These are phyloP conservation scores for Columba guinea DNA, from an alignment of 2,797 vertebrate genomes.

Conservation along the genomic window DNA sequence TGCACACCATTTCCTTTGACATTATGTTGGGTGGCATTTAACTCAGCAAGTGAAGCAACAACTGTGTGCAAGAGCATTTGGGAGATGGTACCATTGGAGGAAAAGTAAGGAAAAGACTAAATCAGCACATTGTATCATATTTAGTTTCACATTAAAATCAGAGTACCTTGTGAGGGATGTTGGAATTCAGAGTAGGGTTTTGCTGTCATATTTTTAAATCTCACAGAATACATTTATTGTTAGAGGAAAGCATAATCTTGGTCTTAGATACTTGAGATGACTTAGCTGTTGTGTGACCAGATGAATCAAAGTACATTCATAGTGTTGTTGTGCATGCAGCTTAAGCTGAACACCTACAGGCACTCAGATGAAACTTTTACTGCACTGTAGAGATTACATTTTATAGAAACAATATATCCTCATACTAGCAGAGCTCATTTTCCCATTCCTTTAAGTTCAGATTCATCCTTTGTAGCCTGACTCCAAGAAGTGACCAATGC, in stretches of 20 bases:
- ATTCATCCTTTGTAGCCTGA: neutral
- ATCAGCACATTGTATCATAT: neutral
- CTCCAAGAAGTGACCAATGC: neutral
- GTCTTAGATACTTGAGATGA: neutral
- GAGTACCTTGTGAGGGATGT: neutral
- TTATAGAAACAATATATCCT: neutral
- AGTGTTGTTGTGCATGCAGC: neutral
- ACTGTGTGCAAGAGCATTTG: neutral
- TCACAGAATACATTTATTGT: neutral
- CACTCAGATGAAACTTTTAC: neutral
- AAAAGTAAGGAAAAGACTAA: neutral
- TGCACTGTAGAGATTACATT: neutral
- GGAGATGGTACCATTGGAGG: neutral
- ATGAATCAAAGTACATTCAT: neutral
- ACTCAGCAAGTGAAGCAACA: neutral
- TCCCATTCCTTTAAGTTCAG: neutral
- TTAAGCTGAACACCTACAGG: neutral
- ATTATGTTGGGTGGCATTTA: neutral
- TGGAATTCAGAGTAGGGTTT: neutral
- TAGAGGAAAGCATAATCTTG: neutral
- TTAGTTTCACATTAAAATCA: neutral
- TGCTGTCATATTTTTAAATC: neutral
- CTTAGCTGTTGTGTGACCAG: neutral
- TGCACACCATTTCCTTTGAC: neutral
- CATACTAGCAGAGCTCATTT: neutral